Evolutionary conservation across 2,888 invertebrate genomes (phyloP), one percentile per base, ranked within the genome.

Genomic region (Hemistola chrysoprasaria): DNA sequence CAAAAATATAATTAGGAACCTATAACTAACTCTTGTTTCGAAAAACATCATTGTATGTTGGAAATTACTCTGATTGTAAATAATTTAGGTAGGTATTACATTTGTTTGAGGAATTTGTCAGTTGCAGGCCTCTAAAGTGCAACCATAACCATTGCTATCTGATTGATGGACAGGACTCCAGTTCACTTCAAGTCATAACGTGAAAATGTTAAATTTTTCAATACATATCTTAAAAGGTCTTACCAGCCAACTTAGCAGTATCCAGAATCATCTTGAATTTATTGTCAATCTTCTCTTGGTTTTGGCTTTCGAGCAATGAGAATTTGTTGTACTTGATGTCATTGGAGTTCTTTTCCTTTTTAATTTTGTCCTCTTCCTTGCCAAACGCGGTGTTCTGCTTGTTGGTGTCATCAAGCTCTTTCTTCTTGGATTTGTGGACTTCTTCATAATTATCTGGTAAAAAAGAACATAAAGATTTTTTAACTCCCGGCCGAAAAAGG

Each of bases 281-380:
- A 33, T 75, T 82, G 25, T 81, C 70, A 33, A 90, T 78, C 55
- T 78, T 84, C 45, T 89, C 82, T 50, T 90, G 86, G 50, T 90
- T 85, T 55, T 88, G 90, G 34, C 79, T 82, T 48, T 88, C 87
- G 27, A 89, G 58, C 23, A 88, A 41, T 21, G 78, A 70, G 6
- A 85, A 56, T 53, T 86, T 83, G 48, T 81, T 86, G 43, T 75
- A 79, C 50, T 86, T 85, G n/a, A 75, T 63, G 50, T 88, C 86
- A 54, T 84, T 84, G 1, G 71, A 63, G 22, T 75, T 77, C 41
- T 84, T 85, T 48, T 87, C 84, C 61, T 87, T 84, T 3, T 79
- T 80, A 38, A 84, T 80, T 50, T 78, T 80, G 34, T 83, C 80
- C 46, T 88, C 87, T 28, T 85, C 84, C 47, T 77, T 82, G 46